A percentile compares a stretch with the other conserved stretches of the same genome.
phyloP scores from a whole-genome alignment of 2,888 invertebrate genomes.

The Nineta flava region DNA sequence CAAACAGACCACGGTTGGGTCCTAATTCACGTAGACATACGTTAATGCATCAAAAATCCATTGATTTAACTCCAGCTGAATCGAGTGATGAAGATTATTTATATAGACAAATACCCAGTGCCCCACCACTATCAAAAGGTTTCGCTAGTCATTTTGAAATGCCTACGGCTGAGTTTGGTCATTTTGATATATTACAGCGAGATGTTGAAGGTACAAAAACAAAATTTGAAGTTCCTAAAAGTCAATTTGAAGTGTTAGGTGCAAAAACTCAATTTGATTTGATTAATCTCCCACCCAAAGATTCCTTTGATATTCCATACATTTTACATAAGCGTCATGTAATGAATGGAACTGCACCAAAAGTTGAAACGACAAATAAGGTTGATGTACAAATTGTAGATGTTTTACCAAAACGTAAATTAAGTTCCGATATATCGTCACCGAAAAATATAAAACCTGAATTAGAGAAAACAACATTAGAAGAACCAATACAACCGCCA shows the following conservation, averaged over 20 bases:
- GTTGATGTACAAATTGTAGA: constrained; percentile 9
- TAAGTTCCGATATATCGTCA: constrained; percentile 35
- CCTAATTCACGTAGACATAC: constrained; percentile 61
- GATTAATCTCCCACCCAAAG: constrained; percentile 30
- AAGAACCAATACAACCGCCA: constrained; percentile 21
- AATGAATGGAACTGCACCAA: constrained; percentile 66
- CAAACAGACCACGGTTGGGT: constrained; percentile 53
- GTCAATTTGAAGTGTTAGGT: constrained; percentile 47
- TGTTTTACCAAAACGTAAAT: constrained; percentile 9
- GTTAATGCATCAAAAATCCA: constrained; percentile 72
- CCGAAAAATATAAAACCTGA: constrained; percentile 47
- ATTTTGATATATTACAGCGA: constrained; percentile 42
- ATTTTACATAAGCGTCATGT: constrained; percentile 70
- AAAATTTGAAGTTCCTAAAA: constrained; percentile 55
- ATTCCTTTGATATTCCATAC: constrained; percentile 64
- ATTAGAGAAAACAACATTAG: constrained; percentile 26
- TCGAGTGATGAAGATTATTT: constrained; percentile 72
- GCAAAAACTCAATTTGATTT: constrained; percentile 29
- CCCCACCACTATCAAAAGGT: constrained; percentile 52
- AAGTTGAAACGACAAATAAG: constrained; percentile 20
- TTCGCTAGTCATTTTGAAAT: constrained; percentile 27
- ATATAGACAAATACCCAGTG: constrained; percentile 55
- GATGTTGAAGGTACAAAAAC: constrained; percentile 36
- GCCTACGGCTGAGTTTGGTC: constrained; percentile 35
- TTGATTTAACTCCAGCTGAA: constrained; percentile 69